phyloP scores from a whole-genome alignment of 2,797 vertebrate genomes.

The Hippocampus kuda region DNA sequence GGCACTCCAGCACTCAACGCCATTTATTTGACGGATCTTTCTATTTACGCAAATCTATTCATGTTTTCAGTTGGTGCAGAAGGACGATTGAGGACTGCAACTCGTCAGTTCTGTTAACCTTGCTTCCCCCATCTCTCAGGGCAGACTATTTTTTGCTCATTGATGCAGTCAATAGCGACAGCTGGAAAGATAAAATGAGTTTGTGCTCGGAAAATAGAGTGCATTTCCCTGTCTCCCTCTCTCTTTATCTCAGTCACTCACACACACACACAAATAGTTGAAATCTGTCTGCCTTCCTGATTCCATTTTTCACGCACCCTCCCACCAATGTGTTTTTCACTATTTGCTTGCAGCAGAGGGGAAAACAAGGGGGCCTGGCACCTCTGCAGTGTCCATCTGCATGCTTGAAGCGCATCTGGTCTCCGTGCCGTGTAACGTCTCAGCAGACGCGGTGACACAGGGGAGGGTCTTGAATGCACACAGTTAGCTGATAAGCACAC shows the following conservation, averaged over 20 bases:
- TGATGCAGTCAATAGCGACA: conserved; percentile 1
- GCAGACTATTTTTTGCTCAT: neutral
- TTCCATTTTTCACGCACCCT: conserved; percentile 11
- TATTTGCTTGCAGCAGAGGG: conserved; percentile 29
- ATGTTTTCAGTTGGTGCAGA: neutral
- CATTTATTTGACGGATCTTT: neutral
- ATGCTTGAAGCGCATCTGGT: conserved; percentile 32
- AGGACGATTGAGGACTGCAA: neutral
- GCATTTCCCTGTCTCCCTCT: neutral
- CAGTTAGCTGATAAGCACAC: conserved; percentile 8
- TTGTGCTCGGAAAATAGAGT: conserved; percentile 1
- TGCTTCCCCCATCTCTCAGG: neutral
- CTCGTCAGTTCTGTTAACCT: neutral
- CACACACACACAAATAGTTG: neutral
- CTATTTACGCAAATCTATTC: neutral
- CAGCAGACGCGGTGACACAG: conserved; percentile 24
- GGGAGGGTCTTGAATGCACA: conserved; percentile 23
- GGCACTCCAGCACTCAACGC: neutral
- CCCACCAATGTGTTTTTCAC: conserved; percentile 33
- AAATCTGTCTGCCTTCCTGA: conserved; percentile 4
- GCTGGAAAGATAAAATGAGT: conserved; percentile 3
- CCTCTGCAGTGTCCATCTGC: conserved; percentile 39
- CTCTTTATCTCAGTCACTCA: neutral
- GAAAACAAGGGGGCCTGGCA: conserved; percentile 34
- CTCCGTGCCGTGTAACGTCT: conserved; percentile 33